These are phyloP conservation scores for Phorcus lineatus DNA, from an alignment of 2,888 invertebrate species.

Conservation along the genomic window DNA sequence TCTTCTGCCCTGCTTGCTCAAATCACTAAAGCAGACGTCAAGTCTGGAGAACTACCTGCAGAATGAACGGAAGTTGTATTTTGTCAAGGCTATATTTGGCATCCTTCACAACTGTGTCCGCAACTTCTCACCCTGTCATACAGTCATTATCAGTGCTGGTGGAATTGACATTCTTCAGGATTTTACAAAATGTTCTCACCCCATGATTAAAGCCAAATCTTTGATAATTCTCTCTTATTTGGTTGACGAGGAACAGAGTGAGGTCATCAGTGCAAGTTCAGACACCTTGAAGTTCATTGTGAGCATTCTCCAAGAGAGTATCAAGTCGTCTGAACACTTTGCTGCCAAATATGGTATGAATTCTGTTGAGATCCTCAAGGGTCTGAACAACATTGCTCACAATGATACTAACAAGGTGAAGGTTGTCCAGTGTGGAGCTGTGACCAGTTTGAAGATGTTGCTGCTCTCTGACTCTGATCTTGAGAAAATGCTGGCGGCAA, in stretches of 20 bases:
- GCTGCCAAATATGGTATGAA: slow-evolving; percentile 69
- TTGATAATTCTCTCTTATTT: slow-evolving; percentile 70
- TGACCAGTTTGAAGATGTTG: slow-evolving; percentile 55
- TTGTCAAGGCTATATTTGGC: slow-evolving; percentile 68
- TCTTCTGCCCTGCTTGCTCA: slow-evolving; percentile 25
- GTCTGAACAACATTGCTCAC: slow-evolving; percentile 63
- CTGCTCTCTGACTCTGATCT: slow-evolving; percentile 43
- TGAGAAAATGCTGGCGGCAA: slow-evolving; percentile 62
- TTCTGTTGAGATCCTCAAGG: slow-evolving; percentile 65
- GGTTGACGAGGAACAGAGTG: slow-evolving; percentile 67
- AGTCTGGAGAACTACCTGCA: slow-evolving; percentile 30
- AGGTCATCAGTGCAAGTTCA: slow-evolving; percentile 62
- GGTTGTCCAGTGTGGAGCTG: slow-evolving; percentile 56
- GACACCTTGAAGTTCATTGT: slow-evolving; percentile 66
- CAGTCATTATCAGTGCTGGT: slow-evolving; percentile 49
- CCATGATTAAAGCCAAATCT: slow-evolving; percentile 67
- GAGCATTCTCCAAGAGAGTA: slow-evolving; percentile 62
- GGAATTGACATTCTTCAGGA: slow-evolving; percentile 51
- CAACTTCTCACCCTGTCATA: slow-evolving; percentile 60
- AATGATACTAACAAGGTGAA: slow-evolving; percentile 70
- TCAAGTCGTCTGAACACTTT: slow-evolving; percentile 64
- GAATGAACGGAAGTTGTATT: slow-evolving; percentile 50
- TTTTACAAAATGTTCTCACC: slow-evolving; percentile 39
- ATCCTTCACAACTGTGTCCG: slow-evolving; percentile 69
- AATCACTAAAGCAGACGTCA: slow-evolving; percentile 22